Conservation (phyloP, 2,797 vertebrate genomes). For the Gallinago nigripennis region DNA sequence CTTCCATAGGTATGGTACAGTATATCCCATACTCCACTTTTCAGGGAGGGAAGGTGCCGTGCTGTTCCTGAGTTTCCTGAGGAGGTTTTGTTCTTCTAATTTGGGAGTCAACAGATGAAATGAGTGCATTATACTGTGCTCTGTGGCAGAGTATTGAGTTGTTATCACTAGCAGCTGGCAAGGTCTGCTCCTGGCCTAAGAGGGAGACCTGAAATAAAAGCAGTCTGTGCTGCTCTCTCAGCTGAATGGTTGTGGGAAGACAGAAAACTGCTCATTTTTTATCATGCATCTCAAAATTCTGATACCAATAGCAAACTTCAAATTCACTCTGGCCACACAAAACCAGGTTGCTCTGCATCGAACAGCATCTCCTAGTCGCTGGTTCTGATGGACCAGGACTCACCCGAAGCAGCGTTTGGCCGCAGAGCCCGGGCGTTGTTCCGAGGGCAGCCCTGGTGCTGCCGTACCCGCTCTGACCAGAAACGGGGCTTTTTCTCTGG, state of each 20-base stretch:
- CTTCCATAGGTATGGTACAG: neutral
- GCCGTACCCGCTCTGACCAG: rapidly evolving
- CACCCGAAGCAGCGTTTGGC: rapidly evolving
- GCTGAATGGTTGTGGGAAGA: neutral
- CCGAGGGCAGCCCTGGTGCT: neutral
- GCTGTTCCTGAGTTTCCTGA: neutral
- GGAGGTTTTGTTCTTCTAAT: neutral
- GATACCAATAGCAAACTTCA: neutral
- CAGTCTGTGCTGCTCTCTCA: neutral
- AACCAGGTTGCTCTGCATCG: neutral
- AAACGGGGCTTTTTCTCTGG: neutral
- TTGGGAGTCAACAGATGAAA: neutral
- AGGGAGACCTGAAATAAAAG: neutral
- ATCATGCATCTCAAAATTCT: neutral
- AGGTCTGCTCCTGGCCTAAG: neutral
- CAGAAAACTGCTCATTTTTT: neutral
- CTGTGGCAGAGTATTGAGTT: neutral
- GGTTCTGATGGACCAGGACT: neutral
- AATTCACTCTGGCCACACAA: rapidly evolving
- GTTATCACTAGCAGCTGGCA: neutral
- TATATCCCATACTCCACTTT: neutral
- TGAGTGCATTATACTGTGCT: neutral
- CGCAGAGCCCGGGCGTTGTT: neutral
- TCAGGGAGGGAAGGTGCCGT: neutral
- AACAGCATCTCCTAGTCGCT: neutral